A percentile compares a stretch with the other conserved stretches of the same genome.
Evolutionary conservation across 2,113 vertebrate species (phyloP).

Genomic region (Indicator maculatus): DNA sequence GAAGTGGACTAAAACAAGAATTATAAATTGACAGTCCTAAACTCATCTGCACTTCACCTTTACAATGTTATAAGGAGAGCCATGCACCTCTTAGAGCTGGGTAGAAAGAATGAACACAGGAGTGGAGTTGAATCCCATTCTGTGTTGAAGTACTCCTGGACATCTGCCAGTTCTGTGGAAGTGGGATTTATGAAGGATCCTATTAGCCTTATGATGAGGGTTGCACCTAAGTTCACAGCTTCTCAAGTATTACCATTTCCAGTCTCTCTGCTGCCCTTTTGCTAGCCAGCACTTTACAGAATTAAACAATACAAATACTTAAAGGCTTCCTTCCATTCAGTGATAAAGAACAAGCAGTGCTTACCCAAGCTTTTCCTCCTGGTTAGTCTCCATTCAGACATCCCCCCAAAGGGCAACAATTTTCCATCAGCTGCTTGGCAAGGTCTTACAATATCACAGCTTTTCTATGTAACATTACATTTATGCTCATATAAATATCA

Average conservation of each 20-base stretch:
- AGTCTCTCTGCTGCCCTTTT: neutral
- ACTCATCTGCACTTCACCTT: neutral
- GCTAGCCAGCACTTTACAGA: neutral
- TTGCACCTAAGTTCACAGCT: neutral
- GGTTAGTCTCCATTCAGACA: neutral
- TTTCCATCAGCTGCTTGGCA: neutral
- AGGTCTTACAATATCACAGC: neutral
- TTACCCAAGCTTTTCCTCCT: neutral
- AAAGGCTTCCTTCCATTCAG: neutral
- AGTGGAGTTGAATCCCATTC: neutral
- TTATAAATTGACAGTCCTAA: neutral
- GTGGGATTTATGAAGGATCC: neutral
- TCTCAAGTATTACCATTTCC: neutral
- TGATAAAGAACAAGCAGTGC: neutral
- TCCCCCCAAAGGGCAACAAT: neutral
- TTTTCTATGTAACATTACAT: neutral
- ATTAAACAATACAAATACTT: neutral
- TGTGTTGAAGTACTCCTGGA: neutral
- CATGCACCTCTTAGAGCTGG: neutral
- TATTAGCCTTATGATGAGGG: neutral
- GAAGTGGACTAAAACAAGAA: neutral
- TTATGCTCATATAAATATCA: neutral
- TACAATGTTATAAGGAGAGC: neutral
- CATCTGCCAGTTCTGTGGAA: neutral
- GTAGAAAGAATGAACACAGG: neutral